phyloP scores from a whole-genome alignment of 2,113 vertebrate species.

The Catharus bicknelli region DNA sequence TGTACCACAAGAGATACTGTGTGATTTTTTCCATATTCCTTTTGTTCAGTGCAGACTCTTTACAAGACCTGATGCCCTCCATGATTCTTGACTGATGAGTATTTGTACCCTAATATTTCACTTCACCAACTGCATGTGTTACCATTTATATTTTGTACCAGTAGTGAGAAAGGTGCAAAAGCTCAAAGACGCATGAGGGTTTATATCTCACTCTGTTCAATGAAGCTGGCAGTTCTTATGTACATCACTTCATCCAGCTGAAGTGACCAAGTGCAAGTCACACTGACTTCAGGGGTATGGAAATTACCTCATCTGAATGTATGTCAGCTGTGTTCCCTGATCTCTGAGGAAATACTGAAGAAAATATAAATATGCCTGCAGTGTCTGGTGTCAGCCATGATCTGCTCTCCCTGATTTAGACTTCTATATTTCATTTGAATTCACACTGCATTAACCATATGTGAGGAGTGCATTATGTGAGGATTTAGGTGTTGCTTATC shows the following conservation, averaged over 20 bases:
- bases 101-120: neutral
- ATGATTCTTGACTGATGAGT: neutral
- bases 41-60: neutral
- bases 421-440: constrained; percentile 28
- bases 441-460: constrained; percentile 22
- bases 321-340: neutral
- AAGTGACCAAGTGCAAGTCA: neutral
- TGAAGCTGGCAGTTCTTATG: neutral
- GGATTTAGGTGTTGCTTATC: constrained; percentile 1
- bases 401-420: neutral
- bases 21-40: neutral
- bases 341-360: constrained; percentile 2
- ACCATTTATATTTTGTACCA: neutral
- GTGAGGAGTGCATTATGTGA: constrained; percentile 13
- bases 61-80: neutral
- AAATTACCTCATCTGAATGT: neutral
- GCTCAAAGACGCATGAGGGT: neutral
- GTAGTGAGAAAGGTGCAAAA: neutral
- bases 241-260: neutral
- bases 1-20: neutral
- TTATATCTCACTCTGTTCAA: neutral
- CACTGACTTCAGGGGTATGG: neutral
- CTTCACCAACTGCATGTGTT: neutral
- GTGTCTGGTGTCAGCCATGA: neutral
- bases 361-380: constrained; percentile 7